Conservation (phyloP, 1,140 invertebrate genomes). For the Achroia grisella region DNA sequence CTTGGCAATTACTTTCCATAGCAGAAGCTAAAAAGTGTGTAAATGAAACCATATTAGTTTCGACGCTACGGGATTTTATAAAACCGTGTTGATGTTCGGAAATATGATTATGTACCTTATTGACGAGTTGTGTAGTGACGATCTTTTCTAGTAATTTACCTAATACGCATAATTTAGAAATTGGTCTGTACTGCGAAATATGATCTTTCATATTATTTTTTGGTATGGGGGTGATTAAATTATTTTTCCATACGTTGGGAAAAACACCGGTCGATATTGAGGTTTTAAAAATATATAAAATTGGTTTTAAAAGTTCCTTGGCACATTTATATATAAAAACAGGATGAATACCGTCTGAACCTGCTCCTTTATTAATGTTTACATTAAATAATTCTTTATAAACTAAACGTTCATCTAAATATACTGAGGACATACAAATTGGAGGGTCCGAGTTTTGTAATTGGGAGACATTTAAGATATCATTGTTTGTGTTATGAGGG, state of each 20-base stretch:
- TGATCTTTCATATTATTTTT: not conserved
- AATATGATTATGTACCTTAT: too few species aligned
- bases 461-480: not conserved
- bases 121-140: too few species aligned
- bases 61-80: too few species aligned
- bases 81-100: too few species aligned
- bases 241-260: slow-evolving; percentile 3
- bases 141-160: too few species aligned
- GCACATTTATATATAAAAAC: slow-evolving; percentile 4
- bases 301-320: not conserved
- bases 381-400: not conserved
- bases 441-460: not conserved
- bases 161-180: slow-evolving; percentile 5
- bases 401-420: slow-evolving; percentile 1
- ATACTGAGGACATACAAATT: not conserved
- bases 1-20: too few species aligned
- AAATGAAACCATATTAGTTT: too few species aligned
- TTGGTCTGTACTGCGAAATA: slow-evolving; percentile 3
- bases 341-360: slow-evolving; percentile 4
- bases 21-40: too few species aligned
- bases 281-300: not conserved
- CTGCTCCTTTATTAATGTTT: slow-evolving; percentile 4
- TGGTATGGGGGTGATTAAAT: slow-evolving; percentile 4
- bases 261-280: not conserved
- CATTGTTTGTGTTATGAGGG: not conserved